Evolutionary conservation across 2,888 invertebrate genomes (phyloP).

Genomic region (Nemotelus pantherinus): DNA sequence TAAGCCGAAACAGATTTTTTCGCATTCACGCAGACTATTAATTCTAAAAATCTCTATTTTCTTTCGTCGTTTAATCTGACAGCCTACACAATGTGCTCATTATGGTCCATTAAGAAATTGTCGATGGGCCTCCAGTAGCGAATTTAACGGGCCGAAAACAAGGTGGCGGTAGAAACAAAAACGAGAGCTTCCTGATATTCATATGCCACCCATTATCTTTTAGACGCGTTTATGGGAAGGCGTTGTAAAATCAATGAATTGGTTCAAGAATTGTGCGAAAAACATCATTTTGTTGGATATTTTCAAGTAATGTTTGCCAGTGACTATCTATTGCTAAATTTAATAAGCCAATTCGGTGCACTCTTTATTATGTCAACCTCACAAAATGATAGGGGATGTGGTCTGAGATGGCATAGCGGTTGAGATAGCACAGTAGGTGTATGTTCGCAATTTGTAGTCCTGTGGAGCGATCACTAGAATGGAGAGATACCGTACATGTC

Average conservation of each 20-base stretch:
- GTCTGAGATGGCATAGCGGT: neutral
- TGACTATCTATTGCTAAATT: too few relatives aligned
- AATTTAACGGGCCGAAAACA: slow-evolving; percentile 1
- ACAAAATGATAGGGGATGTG: neutral
- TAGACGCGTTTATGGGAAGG: neutral
- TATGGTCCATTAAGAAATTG: slow-evolving; percentile 42
- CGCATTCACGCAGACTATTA: slow-evolving; percentile 22
- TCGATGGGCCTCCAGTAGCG: slow-evolving; percentile 38
- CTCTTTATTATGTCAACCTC: too few relatives aligned
- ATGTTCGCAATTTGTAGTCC: neutral
- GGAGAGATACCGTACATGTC: neutral
- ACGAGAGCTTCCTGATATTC: slow-evolving; percentile 26
- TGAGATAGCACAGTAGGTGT: neutral
- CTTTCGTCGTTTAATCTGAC: slow-evolving; percentile 40
- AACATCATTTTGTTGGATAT: neutral
- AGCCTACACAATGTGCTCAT: slow-evolving; percentile 42
- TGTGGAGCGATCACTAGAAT: neutral
- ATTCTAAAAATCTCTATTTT: slow-evolving; percentile 37
- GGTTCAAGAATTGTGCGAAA: neutral
- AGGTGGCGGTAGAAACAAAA: slow-evolving; percentile 2
- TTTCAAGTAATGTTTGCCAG: too few relatives aligned
- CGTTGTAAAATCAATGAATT: slow-evolving; percentile 17
- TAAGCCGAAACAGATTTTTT: slow-evolving; percentile 44
- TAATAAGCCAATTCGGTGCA: too few relatives aligned
- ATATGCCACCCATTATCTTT: slow-evolving; percentile 16